Evolutionary conservation across 1,140 invertebrate genomes (phyloP), one percentile per base, ranked within the genome.

Genomic region (Sycophila sp.): DNA sequence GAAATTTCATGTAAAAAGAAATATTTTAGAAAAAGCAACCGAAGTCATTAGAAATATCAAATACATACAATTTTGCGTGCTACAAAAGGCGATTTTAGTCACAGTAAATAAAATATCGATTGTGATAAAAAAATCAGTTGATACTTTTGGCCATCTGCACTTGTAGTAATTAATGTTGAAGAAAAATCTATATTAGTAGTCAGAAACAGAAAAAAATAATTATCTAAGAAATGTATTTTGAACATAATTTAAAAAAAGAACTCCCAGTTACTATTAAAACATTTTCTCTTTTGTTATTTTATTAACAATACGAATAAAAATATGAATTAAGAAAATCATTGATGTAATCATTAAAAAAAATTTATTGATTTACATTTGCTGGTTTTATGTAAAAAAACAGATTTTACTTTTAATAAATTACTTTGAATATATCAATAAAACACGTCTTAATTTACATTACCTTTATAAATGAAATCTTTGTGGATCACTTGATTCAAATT

Each of bases 401-500:
- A 56, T 22, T 56, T 42, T 71, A 59, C 34, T 65, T 71, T 65
- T 40, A 65, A 66, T 71, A 66, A 58, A 71, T 59, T 66, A 71
- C 53, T 58, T 71, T 64, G 26, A 26, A 71, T 65, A 71, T 28
- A 71, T 53, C 26, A 42, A 70, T 45, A 70, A 53, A 45, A 42
- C 22, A 2, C 24, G 40, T 55, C 22, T 56, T 65, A 42, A 42
- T 51, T 69, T 51, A 59, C 32, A 51, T 42, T 24, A 55, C 40
- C 47, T 59, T 45, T 10, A 38, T 55, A 72, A 62, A 42, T 81
- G 69, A 71, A 80, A 74, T 42, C 81, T 80, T 73, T 80, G 59
- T 22, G 78, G 67, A 56, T 83, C 78, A 24, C 38, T 74, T 10
- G 40, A 76, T 38, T 71, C 75, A 60, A 79, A 84, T 66, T 47